Base-by-base conservation (phyloP, 23 tunicate genomes). In the Styela clava region DNA sequence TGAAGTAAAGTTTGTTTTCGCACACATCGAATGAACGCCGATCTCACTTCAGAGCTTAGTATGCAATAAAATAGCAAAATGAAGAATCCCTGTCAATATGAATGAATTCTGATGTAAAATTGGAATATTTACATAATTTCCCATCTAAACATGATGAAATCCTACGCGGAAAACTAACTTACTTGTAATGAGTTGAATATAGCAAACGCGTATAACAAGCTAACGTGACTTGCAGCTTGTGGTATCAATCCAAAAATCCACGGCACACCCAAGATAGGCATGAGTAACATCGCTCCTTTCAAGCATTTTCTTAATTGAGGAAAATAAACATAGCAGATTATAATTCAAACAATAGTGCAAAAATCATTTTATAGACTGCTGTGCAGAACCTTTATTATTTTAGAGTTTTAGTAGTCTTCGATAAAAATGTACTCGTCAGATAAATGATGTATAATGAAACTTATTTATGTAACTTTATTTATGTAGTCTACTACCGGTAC, bases 201-300 rank as follows among this genome's bases (percentile, higher is more conserved):
- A 1, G 89, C 78, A 44, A 91, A 91, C 23, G 74, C 33, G 33
- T 91, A 91, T 16, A 91, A 84, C n/a, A 91, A 31, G 9, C 65
- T 73, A 69, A 82, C 85, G 35, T 91, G 97, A n/a, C 87, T 82
- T 19, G 84, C 52, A 2, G 87, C 61, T 30, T 82, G 89, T 21
- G 97, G 97, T 24, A 91, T 82, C 3, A 86, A 68, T 27, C 97
- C 97, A 64, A 91, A 85, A 2, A 79, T 35, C 97, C 97, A 91
- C 0, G 97, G 86, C 19, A 91, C 52, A 61, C 97, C 97, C 2
- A 91, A 82, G 22, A 91, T 91, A 24, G 97, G 97, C 97, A 91
- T 91, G 78, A 91, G 44, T 35, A 91, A 68, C 23, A 85, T 19
- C 2, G 82, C 90, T 51, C 97, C 97, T 52, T 91, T 91, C 27